phyloP scores from a whole-genome alignment of 2,797 vertebrate genomes.

The Chromis chromis region DNA sequence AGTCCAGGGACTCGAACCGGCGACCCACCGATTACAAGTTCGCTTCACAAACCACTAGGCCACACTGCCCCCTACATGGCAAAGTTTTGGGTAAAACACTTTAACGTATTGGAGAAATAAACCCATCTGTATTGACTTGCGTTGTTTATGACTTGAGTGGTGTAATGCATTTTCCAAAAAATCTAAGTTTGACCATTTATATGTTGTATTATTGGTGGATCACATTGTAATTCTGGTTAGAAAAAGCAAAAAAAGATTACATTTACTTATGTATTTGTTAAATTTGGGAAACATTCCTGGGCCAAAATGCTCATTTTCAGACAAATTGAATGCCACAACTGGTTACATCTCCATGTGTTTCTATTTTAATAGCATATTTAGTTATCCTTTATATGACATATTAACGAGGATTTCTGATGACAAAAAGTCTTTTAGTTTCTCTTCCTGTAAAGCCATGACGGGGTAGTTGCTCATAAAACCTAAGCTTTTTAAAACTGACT shows the following conservation, averaged over 20 bases:
- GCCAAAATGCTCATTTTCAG: too few relatives aligned
- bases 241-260: neutral
- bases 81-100: too few relatives aligned
- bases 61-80: too few relatives aligned
- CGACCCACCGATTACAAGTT: too few relatives aligned
- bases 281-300: neutral
- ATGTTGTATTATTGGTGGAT: neutral
- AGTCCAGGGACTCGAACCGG: too few relatives aligned
- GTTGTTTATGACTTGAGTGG: too few relatives aligned
- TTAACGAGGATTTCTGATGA: neutral
- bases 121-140: neutral
- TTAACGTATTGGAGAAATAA: neutral
- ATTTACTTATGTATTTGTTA: neutral
- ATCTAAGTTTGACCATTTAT: too few relatives aligned
- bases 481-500: neutral
- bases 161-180: too few relatives aligned
- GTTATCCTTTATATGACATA: neutral
- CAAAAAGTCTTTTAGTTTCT: neutral
- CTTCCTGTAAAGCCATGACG: constrained; percentile 14
- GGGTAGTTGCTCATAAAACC: constrained; percentile 21
- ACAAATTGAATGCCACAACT: neutral
- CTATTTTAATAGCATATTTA: neutral
- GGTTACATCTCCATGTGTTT: neutral
- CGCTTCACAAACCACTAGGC: too few relatives aligned
- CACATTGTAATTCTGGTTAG: neutral